phyloP scores from a whole-genome alignment of 2,113 vertebrate species.

The Canis aureus region DNA sequence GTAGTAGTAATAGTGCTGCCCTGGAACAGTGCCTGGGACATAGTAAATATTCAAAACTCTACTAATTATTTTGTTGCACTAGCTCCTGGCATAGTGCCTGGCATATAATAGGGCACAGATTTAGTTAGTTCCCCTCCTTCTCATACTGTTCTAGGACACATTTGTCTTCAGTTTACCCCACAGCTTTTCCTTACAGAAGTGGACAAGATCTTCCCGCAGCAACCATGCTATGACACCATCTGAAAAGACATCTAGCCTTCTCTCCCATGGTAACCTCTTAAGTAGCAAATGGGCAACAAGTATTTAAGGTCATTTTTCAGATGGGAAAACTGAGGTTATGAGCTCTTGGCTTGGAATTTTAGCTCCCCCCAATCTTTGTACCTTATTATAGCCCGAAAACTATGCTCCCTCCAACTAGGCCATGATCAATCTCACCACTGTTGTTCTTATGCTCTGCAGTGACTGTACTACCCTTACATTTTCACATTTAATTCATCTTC shows the following conservation, averaged over 20 bases:
- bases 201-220: not conserved
- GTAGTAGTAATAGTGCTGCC: not conserved
- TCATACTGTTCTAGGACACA: slow-evolving; percentile 1
- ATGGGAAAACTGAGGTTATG: not conserved
- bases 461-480: not conserved
- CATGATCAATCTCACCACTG: not conserved
- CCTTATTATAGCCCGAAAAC: not conserved
- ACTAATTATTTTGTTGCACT: slow-evolving; percentile 55
- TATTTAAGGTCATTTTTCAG: slow-evolving; percentile 21
- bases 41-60: slow-evolving; percentile 59
- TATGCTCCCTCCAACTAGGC: not conserved
- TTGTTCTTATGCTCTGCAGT: not conserved
- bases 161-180: not conserved
- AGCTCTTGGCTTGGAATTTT: not conserved
- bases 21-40: slow-evolving; percentile 53
- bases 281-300: not conserved
- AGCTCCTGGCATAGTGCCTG: slow-evolving; percentile 35
- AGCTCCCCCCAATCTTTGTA: not conserved
- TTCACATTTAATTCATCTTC: slow-evolving; percentile 40
- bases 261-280: not conserved
- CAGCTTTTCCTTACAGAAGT: not conserved
- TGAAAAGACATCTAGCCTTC: slow-evolving; percentile 40
- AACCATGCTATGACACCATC: not conserved
- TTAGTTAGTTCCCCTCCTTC: not conserved
- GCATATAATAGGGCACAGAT: not conserved